Base-by-base conservation (phyloP, 2,888 invertebrate genomes). In the Byasa hedistus region DNA sequence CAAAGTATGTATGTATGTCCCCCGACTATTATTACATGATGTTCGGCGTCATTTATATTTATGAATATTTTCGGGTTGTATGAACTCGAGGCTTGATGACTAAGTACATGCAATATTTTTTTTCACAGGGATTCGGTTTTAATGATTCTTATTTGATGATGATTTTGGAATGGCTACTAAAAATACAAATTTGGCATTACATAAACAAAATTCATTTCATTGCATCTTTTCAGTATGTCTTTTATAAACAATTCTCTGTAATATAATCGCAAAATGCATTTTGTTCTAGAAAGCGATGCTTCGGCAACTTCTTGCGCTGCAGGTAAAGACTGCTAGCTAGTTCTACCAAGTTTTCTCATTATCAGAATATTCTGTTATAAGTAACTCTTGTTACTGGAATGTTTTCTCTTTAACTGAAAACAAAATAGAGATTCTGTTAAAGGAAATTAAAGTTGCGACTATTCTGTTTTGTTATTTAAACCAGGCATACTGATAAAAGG, bases 321-420 rank as follows among this genome's bases (percentile, higher is more conserved):
- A 64, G 57, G 17, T 57, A 58, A 64, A 64, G 58, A 52, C 58
- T 7, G 23, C 57, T 2, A 56, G 44, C 27, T 24, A 32, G 15
- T 36, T 58, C 58, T 54, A 54, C 57, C 32, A 64, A 64, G 19
- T 58, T 58, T 64, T 64, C 58, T 64, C 39, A 58, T 64, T 54
- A 39, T 58, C 24, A 24, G n/a, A n/a, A 58, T 58, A 32, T 54
- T 54, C 22, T 39, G 36, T 54, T 21, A 15, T 22, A 48, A 55
- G 61, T 39, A 55, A 39, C 15, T 55, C 24, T 61, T 27, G 57
- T 27, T 36, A 56, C 19, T 17, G 3, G 21, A 44, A 21, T 57
- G n/a, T 48, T 57, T 56, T 24, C 58, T 22, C 52, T 58, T 36
- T 15, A 58, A 52, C 57, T 57, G 19, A 63, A 12, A 24, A 23